These are phyloP conservation scores for Myotis pilosus DNA, from an alignment of 2,797 vertebrate genomes.

Conservation along the genomic window DNA sequence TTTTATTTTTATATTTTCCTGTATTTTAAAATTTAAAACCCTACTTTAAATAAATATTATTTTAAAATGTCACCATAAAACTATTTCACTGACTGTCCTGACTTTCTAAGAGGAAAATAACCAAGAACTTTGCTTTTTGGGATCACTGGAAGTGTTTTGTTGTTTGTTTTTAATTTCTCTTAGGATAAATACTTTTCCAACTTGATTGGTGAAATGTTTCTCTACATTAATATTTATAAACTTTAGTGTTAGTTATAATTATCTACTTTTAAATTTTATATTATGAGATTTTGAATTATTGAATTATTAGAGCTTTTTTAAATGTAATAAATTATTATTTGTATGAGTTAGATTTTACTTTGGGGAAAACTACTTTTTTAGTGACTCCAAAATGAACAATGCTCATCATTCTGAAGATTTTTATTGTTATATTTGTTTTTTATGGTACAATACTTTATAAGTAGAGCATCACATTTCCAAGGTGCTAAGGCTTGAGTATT, in stretches of 20 bases:
- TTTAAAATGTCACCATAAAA: neutral
- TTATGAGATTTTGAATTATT: neutral
- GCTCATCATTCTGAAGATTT: conserved; percentile 10
- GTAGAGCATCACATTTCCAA: neutral
- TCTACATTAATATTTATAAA: neutral
- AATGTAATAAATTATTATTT: neutral
- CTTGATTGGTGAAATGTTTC: neutral
- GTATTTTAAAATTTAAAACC: neutral
- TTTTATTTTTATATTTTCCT: conserved; percentile 29
- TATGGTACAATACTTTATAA: neutral
- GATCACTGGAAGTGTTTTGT: neutral
- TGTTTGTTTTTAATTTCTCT: neutral
- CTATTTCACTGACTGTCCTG: neutral
- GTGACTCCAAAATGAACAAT: conserved; percentile 1
- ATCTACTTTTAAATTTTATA: neutral
- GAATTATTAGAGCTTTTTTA: neutral
- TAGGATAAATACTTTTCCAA: neutral
- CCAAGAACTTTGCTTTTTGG: neutral
- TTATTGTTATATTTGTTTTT: neutral
- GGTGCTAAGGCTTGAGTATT: neutral
- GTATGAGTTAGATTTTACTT: neutral
- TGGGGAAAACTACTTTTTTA: conserved; percentile 13
- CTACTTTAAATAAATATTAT: neutral
- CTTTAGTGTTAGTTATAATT: neutral
- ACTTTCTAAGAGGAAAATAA: conserved; percentile 19